Percentiles rank a stretch among this genome's conserved stretches.
Evolutionary conservation across 2,797 vertebrate species (phyloP).

Genomic region (Novumbra hubbsi): DNA sequence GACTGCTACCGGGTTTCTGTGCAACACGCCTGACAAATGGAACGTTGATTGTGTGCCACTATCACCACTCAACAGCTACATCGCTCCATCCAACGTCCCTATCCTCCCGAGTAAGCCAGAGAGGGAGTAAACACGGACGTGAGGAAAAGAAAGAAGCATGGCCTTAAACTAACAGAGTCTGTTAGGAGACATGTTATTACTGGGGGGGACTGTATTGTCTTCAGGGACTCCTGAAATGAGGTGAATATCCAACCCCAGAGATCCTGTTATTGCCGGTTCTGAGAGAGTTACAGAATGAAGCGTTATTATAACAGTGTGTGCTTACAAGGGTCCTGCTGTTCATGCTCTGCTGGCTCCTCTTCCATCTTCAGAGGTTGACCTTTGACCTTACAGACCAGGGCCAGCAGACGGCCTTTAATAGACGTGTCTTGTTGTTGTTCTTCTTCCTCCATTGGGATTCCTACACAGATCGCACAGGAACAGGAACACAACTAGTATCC

Average conservation of each 20-base stretch:
- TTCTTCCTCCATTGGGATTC: conserved; percentile 91
- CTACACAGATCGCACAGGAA: conserved; percentile 60
- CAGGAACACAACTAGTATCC: background rate
- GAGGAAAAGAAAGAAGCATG: background rate
- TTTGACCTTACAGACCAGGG: conserved; percentile 90
- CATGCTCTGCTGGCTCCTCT: conserved; percentile 76
- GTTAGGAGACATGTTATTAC: background rate
- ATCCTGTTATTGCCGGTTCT: background rate
- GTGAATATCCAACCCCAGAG: background rate
- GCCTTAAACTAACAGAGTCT: background rate
- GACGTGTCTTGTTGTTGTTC: conserved; percentile 85
- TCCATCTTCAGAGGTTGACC: conserved; percentile 82
- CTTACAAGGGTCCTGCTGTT: conserved; percentile 87
- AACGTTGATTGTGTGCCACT: conserved; percentile 15
- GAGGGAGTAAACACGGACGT: background rate
- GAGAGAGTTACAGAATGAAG: background rate
- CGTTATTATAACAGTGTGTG: conserved; percentile 8
- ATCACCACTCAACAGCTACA: conserved; percentile 15
- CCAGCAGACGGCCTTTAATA: conserved; percentile 85
- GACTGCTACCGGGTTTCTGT: conserved; percentile 42
- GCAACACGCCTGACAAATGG: conserved; percentile 37
- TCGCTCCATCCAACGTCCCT: conserved; percentile 21
- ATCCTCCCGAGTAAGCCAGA: conserved; percentile 20
- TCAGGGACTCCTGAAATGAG: background rate
- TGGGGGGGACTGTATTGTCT: background rate